Percentiles rank a stretch among this genome's conserved stretches.
Conservation (phyloP, 2,888 invertebrate species). For the Perizoma affinitatum region DNA sequence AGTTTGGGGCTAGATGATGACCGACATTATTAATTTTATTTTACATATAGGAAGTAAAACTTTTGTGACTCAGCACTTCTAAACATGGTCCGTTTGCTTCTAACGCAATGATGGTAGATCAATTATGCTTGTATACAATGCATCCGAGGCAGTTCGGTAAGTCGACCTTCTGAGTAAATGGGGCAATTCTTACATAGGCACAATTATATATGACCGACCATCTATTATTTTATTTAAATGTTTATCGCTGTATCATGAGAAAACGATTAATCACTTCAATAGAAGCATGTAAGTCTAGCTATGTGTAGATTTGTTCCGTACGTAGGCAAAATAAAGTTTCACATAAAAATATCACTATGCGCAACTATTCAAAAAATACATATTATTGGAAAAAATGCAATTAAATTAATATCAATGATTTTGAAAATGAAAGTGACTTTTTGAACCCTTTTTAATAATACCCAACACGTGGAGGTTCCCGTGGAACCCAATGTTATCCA, state of each 20-base stretch:
- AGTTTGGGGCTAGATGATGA: too few species aligned
- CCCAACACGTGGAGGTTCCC: too few species aligned
- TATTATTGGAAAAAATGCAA: too few species aligned
- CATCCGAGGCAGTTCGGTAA: constrained; percentile 58
- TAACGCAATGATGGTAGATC: constrained; percentile 42
- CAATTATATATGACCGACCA: constrained; percentile 72
- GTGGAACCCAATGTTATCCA: too few species aligned
- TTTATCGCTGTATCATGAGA: constrained; percentile 57
- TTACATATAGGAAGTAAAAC: constrained; percentile 7
- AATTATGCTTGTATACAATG: constrained; percentile 51
- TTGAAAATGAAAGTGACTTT: too few species aligned
- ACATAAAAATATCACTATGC: neutral
- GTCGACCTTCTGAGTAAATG: constrained; percentile 67
- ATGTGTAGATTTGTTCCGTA: too few species aligned
- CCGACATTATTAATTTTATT: neutral
- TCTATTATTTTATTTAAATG: constrained; percentile 69
- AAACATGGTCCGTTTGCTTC: constrained; percentile 35
- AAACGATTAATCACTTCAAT: constrained; percentile 22
- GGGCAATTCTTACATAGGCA: constrained; percentile 72
- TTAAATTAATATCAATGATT: too few species aligned
- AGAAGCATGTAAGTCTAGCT: too few species aligned
- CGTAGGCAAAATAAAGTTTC: neutral
- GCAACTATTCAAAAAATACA: too few species aligned
- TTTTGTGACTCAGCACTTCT: constrained; percentile 15
- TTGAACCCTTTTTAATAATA: too few species aligned